phyloP scores from a whole-genome alignment of 2,113 vertebrate species.

The Psephotus haematonotus region DNA sequence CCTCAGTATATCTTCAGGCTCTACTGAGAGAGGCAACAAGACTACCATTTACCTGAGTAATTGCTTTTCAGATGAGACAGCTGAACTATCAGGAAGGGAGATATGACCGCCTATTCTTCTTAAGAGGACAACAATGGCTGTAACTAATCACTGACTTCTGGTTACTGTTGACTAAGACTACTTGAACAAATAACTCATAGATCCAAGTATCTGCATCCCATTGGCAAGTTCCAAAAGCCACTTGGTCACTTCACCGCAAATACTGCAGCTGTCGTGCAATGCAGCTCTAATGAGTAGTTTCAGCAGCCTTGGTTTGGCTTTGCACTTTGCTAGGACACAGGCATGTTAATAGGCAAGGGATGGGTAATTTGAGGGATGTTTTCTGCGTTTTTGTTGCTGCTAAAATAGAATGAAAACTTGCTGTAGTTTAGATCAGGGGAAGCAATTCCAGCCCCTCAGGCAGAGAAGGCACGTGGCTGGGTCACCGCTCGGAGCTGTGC shows the following conservation, averaged over 20 bases:
- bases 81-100: neutral
- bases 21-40: neutral
- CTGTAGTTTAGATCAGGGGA: neutral
- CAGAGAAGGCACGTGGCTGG: neutral
- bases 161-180: neutral
- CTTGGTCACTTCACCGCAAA: neutral
- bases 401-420: neutral
- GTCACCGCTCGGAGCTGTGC: neutral
- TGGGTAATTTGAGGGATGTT: neutral
- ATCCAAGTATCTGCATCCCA: neutral
- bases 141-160: neutral
- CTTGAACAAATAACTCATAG: neutral
- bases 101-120: neutral
- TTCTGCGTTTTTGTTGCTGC: neutral
- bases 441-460: neutral
- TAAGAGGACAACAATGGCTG: neutral
- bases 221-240: neutral
- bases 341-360: neutral
- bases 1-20: neutral
- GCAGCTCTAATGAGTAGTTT: neutral
- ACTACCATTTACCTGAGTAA: neutral
- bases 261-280: neutral
- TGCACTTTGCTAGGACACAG: neutral
- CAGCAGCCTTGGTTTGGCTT: neutral
- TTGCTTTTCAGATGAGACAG: neutral